Conservation (phyloP, 2,888 invertebrate genomes). For the Clusia tigrina region DNA sequence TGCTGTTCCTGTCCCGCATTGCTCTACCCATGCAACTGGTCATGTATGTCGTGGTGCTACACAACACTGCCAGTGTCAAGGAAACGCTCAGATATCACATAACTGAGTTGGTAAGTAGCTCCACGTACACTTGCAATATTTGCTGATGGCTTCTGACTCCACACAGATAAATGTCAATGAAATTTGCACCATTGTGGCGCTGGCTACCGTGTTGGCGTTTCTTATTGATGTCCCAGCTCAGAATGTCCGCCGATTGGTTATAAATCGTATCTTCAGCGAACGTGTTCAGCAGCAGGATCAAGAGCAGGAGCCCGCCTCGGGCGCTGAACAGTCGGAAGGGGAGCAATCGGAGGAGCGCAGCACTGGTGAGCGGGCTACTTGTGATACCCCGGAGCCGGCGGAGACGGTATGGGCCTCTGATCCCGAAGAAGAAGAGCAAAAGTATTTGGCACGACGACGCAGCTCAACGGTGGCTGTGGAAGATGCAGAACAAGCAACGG, state of each 20-base stretch:
- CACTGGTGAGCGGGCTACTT: conserved; percentile 29
- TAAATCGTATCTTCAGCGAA: conserved; percentile 63
- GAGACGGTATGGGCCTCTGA: conserved; percentile 66
- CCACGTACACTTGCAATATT: neutral
- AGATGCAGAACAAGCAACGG: neutral
- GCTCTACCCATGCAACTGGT: conserved; percentile 74
- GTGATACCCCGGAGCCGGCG: conserved; percentile 49
- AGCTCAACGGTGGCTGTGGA: conserved; percentile 30
- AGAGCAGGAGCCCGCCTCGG: conserved; percentile 33
- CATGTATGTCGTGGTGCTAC: conserved; percentile 73
- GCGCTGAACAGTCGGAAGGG: conserved; percentile 47
- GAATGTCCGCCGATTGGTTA: conserved; percentile 57
- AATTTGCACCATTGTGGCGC: conserved; percentile 66
- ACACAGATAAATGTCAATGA: conserved; percentile 69
- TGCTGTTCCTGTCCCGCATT: conserved; percentile 71
- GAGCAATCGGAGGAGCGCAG: conserved; percentile 25
- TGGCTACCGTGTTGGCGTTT: conserved; percentile 69
- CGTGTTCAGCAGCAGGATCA: conserved; percentile 40
- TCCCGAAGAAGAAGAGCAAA: conserved; percentile 50
- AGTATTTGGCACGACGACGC: conserved; percentile 37
- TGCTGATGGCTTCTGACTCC: neutral
- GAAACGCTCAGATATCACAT: conserved; percentile 70
- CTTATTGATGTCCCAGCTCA: conserved; percentile 75
- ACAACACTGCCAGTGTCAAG: conserved; percentile 71
- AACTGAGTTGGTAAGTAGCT: conserved; percentile 67